These are phyloP conservation scores for Rhyacophila evoluta DNA, from an alignment of 2,888 invertebrate genomes.

Conservation along the genomic window DNA sequence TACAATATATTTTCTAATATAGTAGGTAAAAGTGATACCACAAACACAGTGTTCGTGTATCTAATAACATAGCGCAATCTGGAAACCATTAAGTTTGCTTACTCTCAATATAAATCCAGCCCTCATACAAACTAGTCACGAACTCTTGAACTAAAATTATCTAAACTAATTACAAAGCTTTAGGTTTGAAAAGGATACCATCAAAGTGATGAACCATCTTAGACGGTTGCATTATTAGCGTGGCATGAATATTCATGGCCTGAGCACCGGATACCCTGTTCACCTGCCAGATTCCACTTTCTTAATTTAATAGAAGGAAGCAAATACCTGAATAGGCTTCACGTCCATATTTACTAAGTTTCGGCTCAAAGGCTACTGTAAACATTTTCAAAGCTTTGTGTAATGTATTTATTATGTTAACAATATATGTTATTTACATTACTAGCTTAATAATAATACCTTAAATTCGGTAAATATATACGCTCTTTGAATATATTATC, in stretches of 20 bases:
- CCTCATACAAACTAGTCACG: slow-evolving; percentile 19
- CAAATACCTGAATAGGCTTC: neutral
- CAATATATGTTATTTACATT: neutral
- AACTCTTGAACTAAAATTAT: slow-evolving; percentile 21
- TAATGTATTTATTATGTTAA: neutral
- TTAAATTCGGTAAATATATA: too few species aligned
- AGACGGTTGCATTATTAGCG: slow-evolving; percentile 41
- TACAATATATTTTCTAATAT: too few species aligned
- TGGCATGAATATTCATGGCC: slow-evolving; percentile 44
- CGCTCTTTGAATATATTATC: too few species aligned
- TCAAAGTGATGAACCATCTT: slow-evolving; percentile 31
- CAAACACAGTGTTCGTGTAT: neutral
- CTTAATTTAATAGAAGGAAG: slow-evolving; percentile 40
- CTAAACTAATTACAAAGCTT: slow-evolving; percentile 30
- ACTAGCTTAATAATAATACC: too few species aligned
- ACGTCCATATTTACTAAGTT: slow-evolving; percentile 7
- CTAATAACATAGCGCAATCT: neutral
- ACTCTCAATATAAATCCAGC: neutral
- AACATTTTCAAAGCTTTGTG: neutral
- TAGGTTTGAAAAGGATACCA: slow-evolving; percentile 36
- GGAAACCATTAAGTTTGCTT: neutral
- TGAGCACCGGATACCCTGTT: slow-evolving; percentile 31
- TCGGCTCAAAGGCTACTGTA: neutral
- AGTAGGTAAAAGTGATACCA: too few species aligned
- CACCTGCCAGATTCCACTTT: slow-evolving; percentile 37